Conservation (phyloP, 2,888 invertebrate genomes). For the Dendrolimus houi region DNA sequence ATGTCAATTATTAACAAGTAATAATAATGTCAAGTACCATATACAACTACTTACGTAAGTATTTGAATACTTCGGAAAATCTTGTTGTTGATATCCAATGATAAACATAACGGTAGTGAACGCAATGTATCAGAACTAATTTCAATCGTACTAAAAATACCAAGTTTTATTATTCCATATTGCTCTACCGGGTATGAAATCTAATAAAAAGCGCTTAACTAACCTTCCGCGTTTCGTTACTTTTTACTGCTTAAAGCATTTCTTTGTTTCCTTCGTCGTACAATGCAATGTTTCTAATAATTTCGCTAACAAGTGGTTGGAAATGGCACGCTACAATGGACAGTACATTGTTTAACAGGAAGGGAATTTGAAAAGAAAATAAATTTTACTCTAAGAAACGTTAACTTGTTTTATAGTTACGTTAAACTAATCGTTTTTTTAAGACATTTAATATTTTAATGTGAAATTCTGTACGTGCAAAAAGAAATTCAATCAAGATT, state of each 20-base stretch:
- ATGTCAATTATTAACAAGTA: too few relatives aligned
- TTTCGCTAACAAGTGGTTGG: conserved; percentile 51
- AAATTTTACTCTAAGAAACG: conserved; percentile 19
- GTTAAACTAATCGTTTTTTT: neutral
- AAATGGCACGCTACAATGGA: conserved; percentile 41
- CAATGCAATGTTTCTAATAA: conserved; percentile 62
- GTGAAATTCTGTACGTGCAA: too few relatives aligned
- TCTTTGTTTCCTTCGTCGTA: conserved; percentile 55
- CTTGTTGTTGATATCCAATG: too few relatives aligned
- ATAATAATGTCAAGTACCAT: too few relatives aligned
- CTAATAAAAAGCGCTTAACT: conserved; percentile 27
- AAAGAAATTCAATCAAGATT: too few relatives aligned
- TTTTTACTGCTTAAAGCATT: conserved; percentile 52
- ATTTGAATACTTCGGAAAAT: too few relatives aligned
- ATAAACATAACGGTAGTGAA: too few relatives aligned
- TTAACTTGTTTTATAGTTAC: conserved; percentile 7
- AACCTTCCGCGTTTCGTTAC: conserved; percentile 41
- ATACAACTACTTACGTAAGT: too few relatives aligned
- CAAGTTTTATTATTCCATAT: conserved; percentile 20
- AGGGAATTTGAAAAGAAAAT: conserved; percentile 34
- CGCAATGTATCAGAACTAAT: too few relatives aligned
- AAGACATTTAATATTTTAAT: too few relatives aligned
- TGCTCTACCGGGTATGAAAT: conserved; percentile 24
- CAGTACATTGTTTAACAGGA: conserved; percentile 34
- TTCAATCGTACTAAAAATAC: conserved; percentile 7